Evolutionary conservation across 2,888 invertebrate species (phyloP).

Genomic region (Phasia obesa): DNA sequence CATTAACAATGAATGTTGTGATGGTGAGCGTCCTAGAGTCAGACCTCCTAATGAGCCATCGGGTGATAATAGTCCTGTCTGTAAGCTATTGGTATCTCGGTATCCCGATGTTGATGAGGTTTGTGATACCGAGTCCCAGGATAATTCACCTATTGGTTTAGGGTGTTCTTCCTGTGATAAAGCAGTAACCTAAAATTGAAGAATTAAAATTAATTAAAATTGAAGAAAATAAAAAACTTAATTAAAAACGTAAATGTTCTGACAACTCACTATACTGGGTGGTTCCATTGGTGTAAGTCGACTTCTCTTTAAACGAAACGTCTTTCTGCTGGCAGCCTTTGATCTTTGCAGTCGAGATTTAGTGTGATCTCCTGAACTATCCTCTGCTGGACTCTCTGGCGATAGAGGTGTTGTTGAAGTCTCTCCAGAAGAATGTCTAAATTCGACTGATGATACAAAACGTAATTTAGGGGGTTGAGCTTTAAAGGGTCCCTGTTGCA

Average conservation of each 20-base stretch:
- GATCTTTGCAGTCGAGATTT: constrained; percentile 91
- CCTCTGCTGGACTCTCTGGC: constrained; percentile 88
- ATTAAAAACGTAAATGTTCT: not conserved
- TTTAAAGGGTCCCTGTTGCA: constrained; percentile 82
- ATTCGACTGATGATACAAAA: constrained; percentile 92
- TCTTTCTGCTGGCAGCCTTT: constrained; percentile 96
- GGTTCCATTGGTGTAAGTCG: constrained; percentile 89
- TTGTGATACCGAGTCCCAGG: constrained; percentile 92
- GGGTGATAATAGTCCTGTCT: constrained; percentile 82
- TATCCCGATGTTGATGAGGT: constrained; percentile 94
- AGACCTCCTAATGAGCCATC: constrained; percentile 86
- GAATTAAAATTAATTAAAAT: too few species aligned
- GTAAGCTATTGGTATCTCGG: constrained; percentile 86
- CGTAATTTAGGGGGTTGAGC: constrained; percentile 87
- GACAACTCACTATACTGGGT: constrained; percentile 77
- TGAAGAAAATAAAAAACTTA: not conserved
- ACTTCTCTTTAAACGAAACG: constrained; percentile 91
- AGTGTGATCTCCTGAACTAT: constrained; percentile 86
- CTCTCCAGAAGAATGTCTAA: constrained; percentile 91
- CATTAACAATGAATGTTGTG: constrained; percentile 90
- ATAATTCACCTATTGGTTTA: constrained; percentile 85
- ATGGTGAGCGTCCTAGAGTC: constrained; percentile 87
- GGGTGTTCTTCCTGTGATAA: constrained; percentile 76
- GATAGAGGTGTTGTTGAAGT: constrained; percentile 89
- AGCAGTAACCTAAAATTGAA: constrained; percentile 73